phyloP scores from a whole-genome alignment of 2,113 vertebrate species.

The Clarias magur region DNA sequence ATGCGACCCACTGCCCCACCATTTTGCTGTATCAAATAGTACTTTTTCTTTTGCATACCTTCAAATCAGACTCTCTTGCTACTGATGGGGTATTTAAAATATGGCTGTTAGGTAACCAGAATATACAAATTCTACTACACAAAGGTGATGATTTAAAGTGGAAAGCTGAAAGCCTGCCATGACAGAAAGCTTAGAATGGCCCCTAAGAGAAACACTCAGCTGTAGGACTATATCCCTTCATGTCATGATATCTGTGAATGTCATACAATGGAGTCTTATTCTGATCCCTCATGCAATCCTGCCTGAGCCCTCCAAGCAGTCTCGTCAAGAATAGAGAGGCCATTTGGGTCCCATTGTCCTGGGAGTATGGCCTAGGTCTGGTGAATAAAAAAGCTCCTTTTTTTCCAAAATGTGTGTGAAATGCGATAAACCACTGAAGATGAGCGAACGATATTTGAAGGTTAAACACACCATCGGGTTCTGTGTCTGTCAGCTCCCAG shows the following conservation, averaged over 20 bases:
- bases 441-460: slow-evolving; percentile 60
- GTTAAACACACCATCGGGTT: slow-evolving; percentile 42
- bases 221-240: slow-evolving; percentile 38
- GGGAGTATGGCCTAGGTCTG: slow-evolving; percentile 40
- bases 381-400: slow-evolving; percentile 40
- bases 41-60: neutral
- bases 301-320: slow-evolving; percentile 41
- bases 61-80: neutral
- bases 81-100: neutral
- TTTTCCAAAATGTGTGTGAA: slow-evolving; percentile 35
- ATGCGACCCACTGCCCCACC: neutral
- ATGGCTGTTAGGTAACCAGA: neutral
- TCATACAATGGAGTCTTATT: slow-evolving; percentile 44
- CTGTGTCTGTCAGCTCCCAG: slow-evolving; percentile 18
- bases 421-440: slow-evolving; percentile 45
- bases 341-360: slow-evolving; percentile 45
- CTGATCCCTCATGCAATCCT: slow-evolving; percentile 46
- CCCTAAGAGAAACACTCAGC: slow-evolving; percentile 39
- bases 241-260: slow-evolving; percentile 45
- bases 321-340: slow-evolving; percentile 43
- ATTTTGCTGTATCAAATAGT: neutral
- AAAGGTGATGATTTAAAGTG: slow-evolving; percentile 23
- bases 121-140: slow-evolving; percentile 8
- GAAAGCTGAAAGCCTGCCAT: slow-evolving; percentile 16
- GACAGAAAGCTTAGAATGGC: slow-evolving; percentile 8